Base-by-base conservation (phyloP, 2,113 vertebrate genomes). In the Odocoileus virginianus region DNA sequence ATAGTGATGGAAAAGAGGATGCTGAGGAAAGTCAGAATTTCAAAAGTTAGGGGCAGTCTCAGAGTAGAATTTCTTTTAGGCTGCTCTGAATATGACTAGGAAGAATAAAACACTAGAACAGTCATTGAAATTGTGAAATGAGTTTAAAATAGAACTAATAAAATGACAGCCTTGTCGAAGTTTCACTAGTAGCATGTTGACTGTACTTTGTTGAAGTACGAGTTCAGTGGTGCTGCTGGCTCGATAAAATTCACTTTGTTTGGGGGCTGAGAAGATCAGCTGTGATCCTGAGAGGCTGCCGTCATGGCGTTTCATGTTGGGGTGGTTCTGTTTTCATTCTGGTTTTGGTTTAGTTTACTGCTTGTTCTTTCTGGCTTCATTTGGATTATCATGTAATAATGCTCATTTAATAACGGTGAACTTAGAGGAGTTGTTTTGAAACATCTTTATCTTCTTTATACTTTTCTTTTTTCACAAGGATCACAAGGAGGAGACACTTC, bases 61-160 rank as follows among this genome's bases (percentile, higher is more conserved):
- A 74, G 84, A 96, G 57, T 47, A 57, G 86, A 87, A 58, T 82
- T 94, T 95, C 89, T 94, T 87, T 89, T 83, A 91, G 79, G 8
- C 55, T 89, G 43, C 58, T 96, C 50, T 61, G 45, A 95, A 57
- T 64, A 93, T 74, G 60, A 86, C 45, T 83, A 94, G 86, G 90
- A 74, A 94, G 87, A 93, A 67, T 87, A 40, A 97, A 98, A 90
- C 57, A 91, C 87, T 57, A 84, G 57, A 91, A 30, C 30, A 91
- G 60, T 84, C 71, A 95, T 27, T 94, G 76, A 28, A 55, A 89
- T 40, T 94, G 55, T 88, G 76, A 95, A 86, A 54, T 92, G 58
- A 47, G n/a, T 90, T 96, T 91, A 96, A 97, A 97, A 67, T 84
- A 95, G 90, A 95, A 87, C 30, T 85, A 57, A 91, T 40, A 45